phyloP scores from a whole-genome alignment of 2,888 invertebrate species.

The Neria commutata region DNA sequence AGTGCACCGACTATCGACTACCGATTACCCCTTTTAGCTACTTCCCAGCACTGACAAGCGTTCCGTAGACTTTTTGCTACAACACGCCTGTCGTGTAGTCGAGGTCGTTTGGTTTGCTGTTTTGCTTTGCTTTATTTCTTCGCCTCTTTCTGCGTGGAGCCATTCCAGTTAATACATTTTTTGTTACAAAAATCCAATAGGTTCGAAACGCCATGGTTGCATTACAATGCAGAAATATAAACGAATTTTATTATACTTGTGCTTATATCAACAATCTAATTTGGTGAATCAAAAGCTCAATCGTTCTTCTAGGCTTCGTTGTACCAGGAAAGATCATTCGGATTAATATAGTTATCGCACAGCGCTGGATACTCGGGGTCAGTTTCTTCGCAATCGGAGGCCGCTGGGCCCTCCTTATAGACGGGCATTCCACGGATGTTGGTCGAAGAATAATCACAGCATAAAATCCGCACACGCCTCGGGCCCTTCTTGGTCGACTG shows the following conservation, averaged over 20 bases:
- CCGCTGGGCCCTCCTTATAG: slow-evolving; percentile 27
- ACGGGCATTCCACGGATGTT: slow-evolving; percentile 24
- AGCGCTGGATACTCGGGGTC: slow-evolving; percentile 18
- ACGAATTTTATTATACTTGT: too few relatives aligned
- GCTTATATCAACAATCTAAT: too few relatives aligned
- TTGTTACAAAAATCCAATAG: neutral
- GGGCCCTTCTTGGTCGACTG: too few relatives aligned
- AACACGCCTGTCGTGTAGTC: too few relatives aligned
- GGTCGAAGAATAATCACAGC: slow-evolving; percentile 33
- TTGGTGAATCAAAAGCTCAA: too few relatives aligned
- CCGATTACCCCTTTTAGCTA: too few relatives aligned
- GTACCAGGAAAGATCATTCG: slow-evolving; percentile 30
- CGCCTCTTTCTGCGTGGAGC: neutral
- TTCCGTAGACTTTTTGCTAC: too few relatives aligned
- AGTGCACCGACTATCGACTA: too few relatives aligned
- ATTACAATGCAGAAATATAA: too few relatives aligned
- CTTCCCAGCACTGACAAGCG: too few relatives aligned
- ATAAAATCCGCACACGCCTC: slow-evolving; percentile 24
- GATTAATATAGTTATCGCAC: slow-evolving; percentile 26
- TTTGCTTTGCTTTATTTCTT: slow-evolving; percentile 6
- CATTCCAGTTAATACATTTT: neutral
- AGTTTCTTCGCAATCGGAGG: slow-evolving; percentile 13
- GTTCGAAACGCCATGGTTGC: too few relatives aligned
- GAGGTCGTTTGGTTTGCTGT: slow-evolving; percentile 56
- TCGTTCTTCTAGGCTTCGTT: too few relatives aligned